Conservation (phyloP, 2,797 vertebrate species). For the Pipistrellus kuhlii region DNA sequence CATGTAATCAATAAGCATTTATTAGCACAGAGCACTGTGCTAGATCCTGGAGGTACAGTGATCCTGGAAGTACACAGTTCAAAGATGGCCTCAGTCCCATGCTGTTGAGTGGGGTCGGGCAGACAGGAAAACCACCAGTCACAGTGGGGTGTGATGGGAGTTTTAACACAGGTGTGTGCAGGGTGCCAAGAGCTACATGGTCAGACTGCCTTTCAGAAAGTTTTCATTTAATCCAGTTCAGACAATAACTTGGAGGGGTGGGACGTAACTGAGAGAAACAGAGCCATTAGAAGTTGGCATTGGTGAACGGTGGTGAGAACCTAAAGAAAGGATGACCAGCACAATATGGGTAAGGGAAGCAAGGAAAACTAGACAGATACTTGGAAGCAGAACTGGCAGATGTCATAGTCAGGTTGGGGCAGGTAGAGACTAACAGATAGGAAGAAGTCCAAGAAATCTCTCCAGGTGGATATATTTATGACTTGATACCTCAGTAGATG, state of each 20-base stretch:
- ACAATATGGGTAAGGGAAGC: too few species aligned
- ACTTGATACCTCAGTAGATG: background rate
- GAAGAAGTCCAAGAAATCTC: slow-evolving; percentile 20
- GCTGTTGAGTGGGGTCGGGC: background rate
- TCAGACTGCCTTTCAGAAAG: background rate
- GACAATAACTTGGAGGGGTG: background rate
- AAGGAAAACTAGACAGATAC: background rate
- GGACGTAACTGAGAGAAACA: background rate
- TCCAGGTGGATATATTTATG: background rate
- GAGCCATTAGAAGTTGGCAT: background rate
- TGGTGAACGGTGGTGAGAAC: background rate
- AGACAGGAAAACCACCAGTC: background rate
- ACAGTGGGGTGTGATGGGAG: too few species aligned
- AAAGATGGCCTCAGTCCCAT: background rate
- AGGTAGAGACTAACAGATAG: background rate
- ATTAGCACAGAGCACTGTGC: background rate
- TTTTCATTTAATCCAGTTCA: background rate
- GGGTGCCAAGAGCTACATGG: background rate
- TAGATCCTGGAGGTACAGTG: background rate
- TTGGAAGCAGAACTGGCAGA: background rate
- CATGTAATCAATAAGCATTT: background rate
- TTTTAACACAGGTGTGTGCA: background rate
- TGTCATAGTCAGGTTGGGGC: background rate
- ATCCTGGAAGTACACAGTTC: background rate
- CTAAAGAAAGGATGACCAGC: background rate